Evolutionary conservation across 1,140 invertebrate genomes (phyloP), one percentile per base, ranked within the genome.

Genomic region (Bombus sibiricus): DNA sequence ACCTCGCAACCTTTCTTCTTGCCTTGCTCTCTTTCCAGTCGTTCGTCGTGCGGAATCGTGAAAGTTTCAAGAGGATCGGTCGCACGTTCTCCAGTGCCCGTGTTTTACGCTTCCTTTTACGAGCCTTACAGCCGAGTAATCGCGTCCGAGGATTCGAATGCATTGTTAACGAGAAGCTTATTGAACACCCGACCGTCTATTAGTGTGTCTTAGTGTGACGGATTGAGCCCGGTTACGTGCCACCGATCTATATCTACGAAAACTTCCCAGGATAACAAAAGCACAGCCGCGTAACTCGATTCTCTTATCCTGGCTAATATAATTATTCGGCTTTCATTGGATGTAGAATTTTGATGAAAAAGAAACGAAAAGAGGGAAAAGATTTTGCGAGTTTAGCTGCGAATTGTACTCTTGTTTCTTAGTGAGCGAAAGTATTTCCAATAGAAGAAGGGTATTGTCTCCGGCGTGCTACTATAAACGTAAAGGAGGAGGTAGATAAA

Each of bases 11-110:
- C 79, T 34, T 32, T 43, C 39, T 13, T 73, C 72, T 22, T 28
- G n/a, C 12, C n/a, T 22, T 5, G 15, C 39, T 4, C 13, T 10
- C 37, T 28, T 18, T 8, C 37, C 59, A 53, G 64, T 53, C 62
- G 66, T 78, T 81, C 81, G 68, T 81, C 41, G 32, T 84, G 68
- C n/a, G 13, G 47, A 76, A 71, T 88, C 75, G 69, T 90, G 81
- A 88, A 91, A 90, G n/a, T 90, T 88, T 91, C 82, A 91, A 32
- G 83, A 74, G 59, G 59, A 69, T 78, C 77, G 37, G 71, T 81
- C 72, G 69, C 68, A 77, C 79, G 81, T 72, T 6, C 68, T 57
- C 43, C 18, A 12, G 3, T 39, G 3, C 6, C 47, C 13, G 37
- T 57, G 32, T 73, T 90, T 86, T 59, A 83, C 83, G 59, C 80